These are phyloP conservation scores for Gymnarchus niloticus DNA, from an alignment of 2,113 vertebrate genomes.

Conservation along the genomic window DNA sequence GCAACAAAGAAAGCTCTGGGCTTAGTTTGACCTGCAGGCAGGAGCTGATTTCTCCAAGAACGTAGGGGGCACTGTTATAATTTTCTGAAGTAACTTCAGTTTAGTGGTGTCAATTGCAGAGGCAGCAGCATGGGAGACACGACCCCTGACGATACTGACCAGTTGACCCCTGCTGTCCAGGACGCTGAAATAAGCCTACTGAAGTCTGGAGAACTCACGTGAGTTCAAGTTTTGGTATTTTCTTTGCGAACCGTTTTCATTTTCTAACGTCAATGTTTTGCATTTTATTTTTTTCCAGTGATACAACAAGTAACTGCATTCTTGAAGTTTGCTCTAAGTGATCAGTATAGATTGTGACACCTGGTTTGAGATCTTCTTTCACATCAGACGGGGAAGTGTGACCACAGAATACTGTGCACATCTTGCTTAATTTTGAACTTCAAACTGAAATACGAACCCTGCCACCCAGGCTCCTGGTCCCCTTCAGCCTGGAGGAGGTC, in stretches of 20 bases:
- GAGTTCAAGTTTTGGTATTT: conserved; percentile 44
- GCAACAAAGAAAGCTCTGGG: background rate
- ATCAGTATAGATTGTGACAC: background rate
- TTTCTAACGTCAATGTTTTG: too few species aligned
- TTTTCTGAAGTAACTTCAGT: background rate
- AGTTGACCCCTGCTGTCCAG: conserved; percentile 64
- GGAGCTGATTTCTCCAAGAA: background rate
- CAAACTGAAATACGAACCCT: background rate
- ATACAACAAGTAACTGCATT: background rate
- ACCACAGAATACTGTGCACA: background rate
- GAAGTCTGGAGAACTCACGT: conserved; percentile 89
- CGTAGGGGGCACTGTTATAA: background rate
- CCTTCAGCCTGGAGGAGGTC: conserved; percentile 75
- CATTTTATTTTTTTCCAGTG: too few species aligned
- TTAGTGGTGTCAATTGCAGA: conserved; percentile 45
- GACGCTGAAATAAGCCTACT: conserved; percentile 85
- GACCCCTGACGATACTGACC: conserved; percentile 70
- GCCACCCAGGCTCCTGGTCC: conserved; percentile 64
- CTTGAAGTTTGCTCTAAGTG: background rate
- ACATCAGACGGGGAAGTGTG: too few species aligned
- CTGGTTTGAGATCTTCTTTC: background rate
- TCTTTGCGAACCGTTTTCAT: too few species aligned
- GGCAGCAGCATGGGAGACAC: conserved; percentile 62
- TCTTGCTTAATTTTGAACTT: too few species aligned
- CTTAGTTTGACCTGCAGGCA: background rate